Evolutionary conservation across 2,888 invertebrate genomes (phyloP), one percentile per base, ranked within the genome.

Genomic region (Coelopa pilipes): DNA sequence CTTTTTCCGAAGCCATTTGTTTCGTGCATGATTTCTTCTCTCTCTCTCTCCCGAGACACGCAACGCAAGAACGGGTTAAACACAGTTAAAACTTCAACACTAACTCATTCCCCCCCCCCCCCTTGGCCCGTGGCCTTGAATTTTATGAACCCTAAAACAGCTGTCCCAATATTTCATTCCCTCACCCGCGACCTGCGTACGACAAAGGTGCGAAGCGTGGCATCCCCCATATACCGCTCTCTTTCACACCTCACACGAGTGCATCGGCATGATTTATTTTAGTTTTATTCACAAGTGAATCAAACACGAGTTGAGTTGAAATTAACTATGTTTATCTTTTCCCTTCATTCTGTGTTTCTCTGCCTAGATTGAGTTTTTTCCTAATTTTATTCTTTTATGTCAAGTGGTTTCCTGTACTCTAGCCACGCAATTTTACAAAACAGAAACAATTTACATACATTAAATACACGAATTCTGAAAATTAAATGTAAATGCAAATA

Each of bases 91-190:
- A 34, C 34, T 62, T 13, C 24, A 15, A 15, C n/a, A 34, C 45
- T 34, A 15, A 34, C n/a, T 62, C 62, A 15, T 59, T 34, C 15
- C 34, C 15, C 15, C n/a, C 15, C 11, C 15, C 62, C 34, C 13
- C 62, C 21, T 5, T n/a, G 15, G 3, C 1, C 0, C n/a, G n/a
- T 15, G 15, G 11, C 13, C 21, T 60, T 60, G 34, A 45, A 62
- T 34, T 34, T 55, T n/a, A 53, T 24, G 19, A 19, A 24, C 46
- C n/a, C 47, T 69, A 47, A 15, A 65, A 74, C 57, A 34, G 17
- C 34, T 63, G 65, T 63, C 50, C 69, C 72, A 47, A 74, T 74
- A 74, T 69, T 59, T 74, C 74, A 74, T 65, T 74, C 70, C 7
- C 34, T 34, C 34, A 34, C 34, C 7, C 7, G 63, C 59, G 72